Base-by-base conservation (phyloP, 2,888 invertebrate genomes). In the Andrena hattorfiana region DNA sequence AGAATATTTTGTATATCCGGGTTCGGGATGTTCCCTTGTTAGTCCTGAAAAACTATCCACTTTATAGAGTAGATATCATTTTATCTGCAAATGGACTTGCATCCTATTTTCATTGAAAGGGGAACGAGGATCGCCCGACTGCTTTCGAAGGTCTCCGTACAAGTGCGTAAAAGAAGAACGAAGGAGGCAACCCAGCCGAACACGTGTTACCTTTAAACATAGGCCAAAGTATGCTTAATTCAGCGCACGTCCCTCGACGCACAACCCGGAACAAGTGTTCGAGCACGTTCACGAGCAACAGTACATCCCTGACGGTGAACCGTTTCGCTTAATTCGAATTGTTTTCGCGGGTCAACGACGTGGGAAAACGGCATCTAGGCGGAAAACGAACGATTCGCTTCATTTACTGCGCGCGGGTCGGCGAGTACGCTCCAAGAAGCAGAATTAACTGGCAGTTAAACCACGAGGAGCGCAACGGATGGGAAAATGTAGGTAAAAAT, bases 261-360 rank as follows among this genome's bases (percentile, higher is more conserved):
- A 81, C 74, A 84, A 84, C 77, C 79, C 80, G 76, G 83, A 86
- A 87, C 86, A 87, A 74, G 82, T 78, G 86, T 83, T 62, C 66
- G 49, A 73, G 49, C 72, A 68, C 75, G 72, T 80, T 84, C 77
- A 70, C 72, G 81, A 67, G 67, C 68, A 80, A 80, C 77, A 71
- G 72, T 66, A 66, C 66, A 59, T 67, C 62, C 69, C 26, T 4
- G 42, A 49, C 62, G 20, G 66, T 60, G 70, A 67, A 79, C 79
- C 79, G 81, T 79, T 79, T 74, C 73, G 66, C 66, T 81, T 74
- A 67, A 79, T 79, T 71, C 81, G 23, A 82, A 75, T 62, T 62
- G 66, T 82, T 77, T 81, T 83, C 83, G 77, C 73, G 70, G 73
- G 72, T 81, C 59, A 69, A 32, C 70, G 69, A 70, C 83, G 83